phyloP scores from a whole-genome alignment of 2,113 vertebrate genomes.

The Halichoeres trimaculatus region DNA sequence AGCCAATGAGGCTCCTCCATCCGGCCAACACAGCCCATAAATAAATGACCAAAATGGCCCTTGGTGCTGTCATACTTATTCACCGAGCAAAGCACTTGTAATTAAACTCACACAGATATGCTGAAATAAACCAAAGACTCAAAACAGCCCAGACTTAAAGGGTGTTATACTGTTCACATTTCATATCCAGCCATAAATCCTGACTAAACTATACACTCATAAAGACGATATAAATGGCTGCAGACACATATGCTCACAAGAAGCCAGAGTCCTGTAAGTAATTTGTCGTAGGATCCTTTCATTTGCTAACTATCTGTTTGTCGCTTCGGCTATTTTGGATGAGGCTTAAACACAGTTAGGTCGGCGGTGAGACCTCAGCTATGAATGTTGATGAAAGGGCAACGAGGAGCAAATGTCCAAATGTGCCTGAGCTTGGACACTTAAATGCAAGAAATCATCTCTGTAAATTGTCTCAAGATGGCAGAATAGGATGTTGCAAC shows the following conservation, averaged over 20 bases:
- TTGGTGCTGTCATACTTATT: slow-evolving; percentile 67
- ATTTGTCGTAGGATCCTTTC: slow-evolving; percentile 75
- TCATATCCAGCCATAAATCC: slow-evolving; percentile 72
- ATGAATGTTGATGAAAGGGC: slow-evolving; percentile 73
- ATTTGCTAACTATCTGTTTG: slow-evolving; percentile 79
- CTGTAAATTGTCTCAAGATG: slow-evolving; percentile 48
- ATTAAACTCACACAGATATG: slow-evolving; percentile 82
- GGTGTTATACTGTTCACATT: slow-evolving; percentile 53
- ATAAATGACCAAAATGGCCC: slow-evolving; percentile 78
- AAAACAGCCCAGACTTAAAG: slow-evolving; percentile 67
- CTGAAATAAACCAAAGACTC: slow-evolving; percentile 70
- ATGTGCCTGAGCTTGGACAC: slow-evolving; percentile 55
- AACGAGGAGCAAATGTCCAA: slow-evolving; percentile 66
- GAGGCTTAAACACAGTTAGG: slow-evolving; percentile 65
- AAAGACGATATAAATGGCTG: slow-evolving; percentile 69
- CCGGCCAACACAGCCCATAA: slow-evolving; percentile 69
- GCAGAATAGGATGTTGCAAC: slow-evolving; percentile 10
- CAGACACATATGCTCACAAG: slow-evolving; percentile 61
- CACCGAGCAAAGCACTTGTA: slow-evolving; percentile 74
- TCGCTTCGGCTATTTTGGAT: slow-evolving; percentile 75
- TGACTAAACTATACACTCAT: slow-evolving; percentile 56
- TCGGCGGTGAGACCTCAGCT: slow-evolving; percentile 73
- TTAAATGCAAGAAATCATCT: slow-evolving; percentile 35
- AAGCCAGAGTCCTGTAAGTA: slow-evolving; percentile 70
- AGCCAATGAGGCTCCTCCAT: slow-evolving; percentile 69